Conservation (phyloP, 2,888 invertebrate genomes). For the Odontomyia ornata region DNA sequence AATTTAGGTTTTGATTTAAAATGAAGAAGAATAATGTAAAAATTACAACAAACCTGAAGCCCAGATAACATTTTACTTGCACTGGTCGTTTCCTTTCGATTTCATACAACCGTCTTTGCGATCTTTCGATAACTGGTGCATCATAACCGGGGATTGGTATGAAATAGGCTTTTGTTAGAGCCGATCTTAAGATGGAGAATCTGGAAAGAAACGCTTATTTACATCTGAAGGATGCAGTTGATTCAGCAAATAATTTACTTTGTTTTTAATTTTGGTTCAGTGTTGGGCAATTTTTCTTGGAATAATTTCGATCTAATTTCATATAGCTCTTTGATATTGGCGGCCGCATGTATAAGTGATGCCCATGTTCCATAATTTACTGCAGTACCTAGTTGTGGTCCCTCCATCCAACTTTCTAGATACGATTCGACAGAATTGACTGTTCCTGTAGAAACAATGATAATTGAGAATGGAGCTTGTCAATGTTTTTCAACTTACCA, state of each 20-base stretch:
- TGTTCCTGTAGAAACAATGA: conserved; percentile 67
- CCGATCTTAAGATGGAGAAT: neutral
- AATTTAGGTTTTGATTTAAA: too few species aligned
- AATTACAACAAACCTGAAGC: neutral
- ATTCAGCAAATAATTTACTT: too few species aligned
- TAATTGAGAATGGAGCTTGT: too few species aligned
- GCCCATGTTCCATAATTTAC: conserved; percentile 90
- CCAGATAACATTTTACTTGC: neutral
- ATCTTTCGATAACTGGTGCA: neutral
- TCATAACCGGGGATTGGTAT: neutral
- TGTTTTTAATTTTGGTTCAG: neutral
- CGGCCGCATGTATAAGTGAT: conserved; percentile 81
- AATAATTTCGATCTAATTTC: conserved; percentile 74
- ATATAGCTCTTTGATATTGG: conserved; percentile 71
- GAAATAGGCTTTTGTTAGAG: neutral
- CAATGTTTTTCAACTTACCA: conserved; percentile 57
- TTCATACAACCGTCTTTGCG: neutral
- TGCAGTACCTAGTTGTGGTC: conserved; percentile 62
- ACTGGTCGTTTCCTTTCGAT: neutral
- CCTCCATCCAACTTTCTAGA: conserved; percentile 64
- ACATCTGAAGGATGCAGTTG: too few species aligned
- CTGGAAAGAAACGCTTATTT: neutral
- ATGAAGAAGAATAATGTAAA: too few species aligned
- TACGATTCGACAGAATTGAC: conserved; percentile 83
- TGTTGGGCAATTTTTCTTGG: conserved; percentile 63